Base-by-base conservation (phyloP, 2,113 vertebrate species). In the Deroptyus accipitrinus region DNA sequence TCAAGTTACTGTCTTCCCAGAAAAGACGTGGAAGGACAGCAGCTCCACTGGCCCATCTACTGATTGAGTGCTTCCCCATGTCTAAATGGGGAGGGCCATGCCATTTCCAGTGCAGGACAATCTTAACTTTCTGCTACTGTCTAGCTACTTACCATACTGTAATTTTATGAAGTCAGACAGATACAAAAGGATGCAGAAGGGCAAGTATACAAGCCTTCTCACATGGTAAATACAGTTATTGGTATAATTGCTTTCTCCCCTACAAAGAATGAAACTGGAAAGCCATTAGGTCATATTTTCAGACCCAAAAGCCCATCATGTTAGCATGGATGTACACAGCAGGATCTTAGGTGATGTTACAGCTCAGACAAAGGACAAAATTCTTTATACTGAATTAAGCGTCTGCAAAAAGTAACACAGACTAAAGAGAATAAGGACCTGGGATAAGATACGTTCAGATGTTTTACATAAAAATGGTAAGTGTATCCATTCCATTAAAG, bases 81-180 rank as follows among this genome's bases (percentile, higher is more conserved):
- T 10, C 13, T 46, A 3, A 13, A 25, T 9, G 35, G 8, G 23
- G 10, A 64, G 1, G 2, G 2, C 31, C 33, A 24, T 14, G 6
- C 3, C 4, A 11, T 55, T 83, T 64, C 10, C 9, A 54, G 17
- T 13, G 13, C 7, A 67, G 14, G 46, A 31, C 11, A 55, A 13
- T 31, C n/a, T 16, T 46, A 51, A 51, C 8, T 59, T 72, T 52
- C 20, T 54, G 1, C 61, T 83, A 19, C 5, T 6, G 3, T 63
- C 41, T 49, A 16, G 8, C 6, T 46, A 42, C 3, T 54, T 78
- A 25, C 2, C 0, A 0, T 44, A 46, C 11, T 19, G 4, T 44
- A 68, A 63, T 81, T 85, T 77, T 77, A 33, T 28, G 3, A 72
- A 55, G 10, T 68, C 57, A 85, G 17, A n/a, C 7, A 52, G 7